Evolutionary conservation across 2,888 invertebrate genomes (phyloP), one percentile per base, ranked within the genome.

Genomic region (Acleris laterana): DNA sequence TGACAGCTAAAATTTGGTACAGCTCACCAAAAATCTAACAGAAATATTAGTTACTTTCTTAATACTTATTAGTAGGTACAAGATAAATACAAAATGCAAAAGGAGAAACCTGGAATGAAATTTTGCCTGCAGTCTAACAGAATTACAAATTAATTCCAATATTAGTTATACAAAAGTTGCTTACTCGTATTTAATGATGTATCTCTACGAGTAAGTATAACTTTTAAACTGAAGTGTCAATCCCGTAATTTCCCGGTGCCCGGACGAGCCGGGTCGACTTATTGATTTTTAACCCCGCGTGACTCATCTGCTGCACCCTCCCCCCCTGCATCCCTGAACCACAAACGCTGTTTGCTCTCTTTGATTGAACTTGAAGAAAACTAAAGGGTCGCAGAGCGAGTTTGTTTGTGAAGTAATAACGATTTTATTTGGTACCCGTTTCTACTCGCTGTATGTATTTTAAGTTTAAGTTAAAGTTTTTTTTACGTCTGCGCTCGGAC

Each of bases 271-370:
- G 72, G 75, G 69, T 71, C 71, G 74, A 74, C 84, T 87, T 92
- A 92, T 93, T 91, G 92, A 92, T 93, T 93, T 80, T 80, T 81
- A 85, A 83, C 84, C 84, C 84, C 72, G 78, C 78, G 83, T 91
- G 90, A 91, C 83, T 92, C 90, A 90, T 88, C 86, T 83, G 79
- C 77, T 81, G 76, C 81, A 80, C 79, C 81, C 76, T 70, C 67
- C 74, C 77, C 77, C 25, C 75, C 67, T 72, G 68, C 77, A 76
- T 73, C 82, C 82, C 72, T 65, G 77, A 75, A 79, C 80, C 77
- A 74, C 77, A 73, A 76, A 70, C 73, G 77, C 76, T 89, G 85
- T 89, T 89, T 88, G 83, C 85, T 82, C 81, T 87, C 84, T 84
- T 83, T 88, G 88, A 90, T 89, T 89, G 89, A 85, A 88, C 85